phyloP scores from a whole-genome alignment of 2,113 vertebrate genomes.

The Papio anubis region DNA sequence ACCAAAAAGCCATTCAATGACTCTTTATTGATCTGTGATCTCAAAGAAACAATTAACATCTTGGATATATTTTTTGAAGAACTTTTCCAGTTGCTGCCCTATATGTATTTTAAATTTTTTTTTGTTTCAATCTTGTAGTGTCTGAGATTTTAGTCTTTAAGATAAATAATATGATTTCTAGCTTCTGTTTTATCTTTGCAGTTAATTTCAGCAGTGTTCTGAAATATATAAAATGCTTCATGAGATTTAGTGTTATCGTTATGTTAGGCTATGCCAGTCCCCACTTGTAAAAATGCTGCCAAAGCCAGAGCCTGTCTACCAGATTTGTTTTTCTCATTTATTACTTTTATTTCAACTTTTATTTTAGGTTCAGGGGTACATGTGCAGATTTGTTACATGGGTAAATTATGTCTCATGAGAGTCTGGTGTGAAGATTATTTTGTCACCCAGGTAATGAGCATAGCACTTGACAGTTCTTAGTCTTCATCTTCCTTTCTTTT shows the following conservation, averaged over 20 bases:
- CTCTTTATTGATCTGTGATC: background rate
- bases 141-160: background rate
- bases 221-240: background rate
- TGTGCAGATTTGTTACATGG: no score
- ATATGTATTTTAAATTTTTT: background rate
- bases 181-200: background rate
- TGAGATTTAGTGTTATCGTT: background rate
- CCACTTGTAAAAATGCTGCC: background rate
- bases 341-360: no score
- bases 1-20: background rate
- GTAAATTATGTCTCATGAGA: no score
- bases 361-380: no score
- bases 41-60: background rate
- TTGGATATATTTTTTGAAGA: background rate
- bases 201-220: background rate
- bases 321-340: no score
- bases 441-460: no score
- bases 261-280: background rate
- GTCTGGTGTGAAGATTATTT: no score
- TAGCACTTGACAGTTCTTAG: no score
- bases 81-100: background rate
- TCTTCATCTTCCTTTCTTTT: no score
- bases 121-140: background rate
- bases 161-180: background rate
- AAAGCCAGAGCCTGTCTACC: background rate